Evolutionary conservation across 2,797 vertebrate species (phyloP), one percentile per base, ranked within the genome.

Genomic region (Gobio occitaniae): DNA sequence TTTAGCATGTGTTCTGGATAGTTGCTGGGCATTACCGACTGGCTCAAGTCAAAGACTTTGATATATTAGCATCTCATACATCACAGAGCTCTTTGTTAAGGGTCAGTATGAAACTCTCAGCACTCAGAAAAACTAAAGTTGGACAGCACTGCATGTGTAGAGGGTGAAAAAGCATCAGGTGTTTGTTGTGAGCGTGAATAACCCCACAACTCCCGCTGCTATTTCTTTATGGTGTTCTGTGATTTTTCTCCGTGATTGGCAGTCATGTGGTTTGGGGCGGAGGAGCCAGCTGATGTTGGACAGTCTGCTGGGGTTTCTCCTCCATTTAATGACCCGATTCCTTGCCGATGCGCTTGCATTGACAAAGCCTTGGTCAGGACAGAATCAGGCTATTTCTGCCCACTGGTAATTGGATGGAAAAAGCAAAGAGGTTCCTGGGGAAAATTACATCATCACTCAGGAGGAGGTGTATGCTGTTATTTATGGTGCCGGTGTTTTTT

Each of bases 381-480:
- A 81, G 83, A 87, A 84, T 78, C 68, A 75, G 81, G 86, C 82
- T 86, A 80, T 86, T 86, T 84, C 84, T 87, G 84, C 81, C 82
- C 82, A 72, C 74, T 75, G 32, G 82, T 80, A 84, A 90, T 86
- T 90, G 89, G 79, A 86, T 84, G 68, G n/a, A 89, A 90, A 89
- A 82, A 72, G 75, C 69, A 74, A 88, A 78, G 76, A 84, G 85
- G 75, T 65, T 87, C 54, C 38, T 88, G 82, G 78, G 80, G 78
- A 79, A 86, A 79, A 84, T 87, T 68, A 87, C 86, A 89, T 25
- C 32, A 86, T 83, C 63, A 74, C 83, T 86, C 84, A 88, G 79
- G 84, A 88, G 79, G 84, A 89, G 78, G 65, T 86, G 54, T 86
- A 68, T 50, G 25, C n/a, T 72, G 79, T 76, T 86, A 85, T 88